Evolutionary conservation across 2,797 vertebrate genomes (phyloP).

Genomic region (Allenopithecus nigroviridis): DNA sequence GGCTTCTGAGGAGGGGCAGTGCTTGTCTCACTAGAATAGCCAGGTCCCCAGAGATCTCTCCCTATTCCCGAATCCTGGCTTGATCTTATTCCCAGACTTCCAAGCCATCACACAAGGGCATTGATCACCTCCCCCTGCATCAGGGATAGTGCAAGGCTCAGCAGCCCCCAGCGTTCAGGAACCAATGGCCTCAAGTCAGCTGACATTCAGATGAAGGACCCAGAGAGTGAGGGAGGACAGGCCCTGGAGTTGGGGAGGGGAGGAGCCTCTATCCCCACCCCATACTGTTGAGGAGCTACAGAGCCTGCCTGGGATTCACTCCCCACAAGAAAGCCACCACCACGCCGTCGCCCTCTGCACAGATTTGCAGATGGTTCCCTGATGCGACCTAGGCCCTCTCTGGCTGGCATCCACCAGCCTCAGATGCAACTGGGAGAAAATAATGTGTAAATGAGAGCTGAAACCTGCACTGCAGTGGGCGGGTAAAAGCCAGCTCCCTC

Average conservation of each 20-base stretch:
- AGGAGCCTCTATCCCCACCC: no score
- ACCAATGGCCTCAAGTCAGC: background rate
- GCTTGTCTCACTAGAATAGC: background rate
- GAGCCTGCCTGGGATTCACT: background rate
- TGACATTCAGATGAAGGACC: background rate
- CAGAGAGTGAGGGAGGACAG: background rate
- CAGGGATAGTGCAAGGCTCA: background rate
- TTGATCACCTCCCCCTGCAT: background rate
- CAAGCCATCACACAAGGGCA: background rate
- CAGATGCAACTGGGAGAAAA: slow-evolving; percentile 60
- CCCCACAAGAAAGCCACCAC: slow-evolving; percentile 16
- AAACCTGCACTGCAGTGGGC: background rate
- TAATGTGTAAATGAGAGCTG: slow-evolving; percentile 39
- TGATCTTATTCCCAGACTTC: background rate
- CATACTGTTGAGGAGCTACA: background rate
- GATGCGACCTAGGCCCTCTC: slow-evolving; percentile 32
- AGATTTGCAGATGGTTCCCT: slow-evolving; percentile 58
- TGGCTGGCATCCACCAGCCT: slow-evolving; percentile 60
- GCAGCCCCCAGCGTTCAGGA: background rate
- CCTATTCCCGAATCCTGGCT: background rate
- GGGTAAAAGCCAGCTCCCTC: background rate
- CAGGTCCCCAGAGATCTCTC: background rate
- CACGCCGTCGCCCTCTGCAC: background rate
- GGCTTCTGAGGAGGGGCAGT: background rate
- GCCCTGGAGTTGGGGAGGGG: background rate